Evolutionary conservation across 2,797 vertebrate genomes (phyloP).

Genomic region (Apogon talboti): DNA sequence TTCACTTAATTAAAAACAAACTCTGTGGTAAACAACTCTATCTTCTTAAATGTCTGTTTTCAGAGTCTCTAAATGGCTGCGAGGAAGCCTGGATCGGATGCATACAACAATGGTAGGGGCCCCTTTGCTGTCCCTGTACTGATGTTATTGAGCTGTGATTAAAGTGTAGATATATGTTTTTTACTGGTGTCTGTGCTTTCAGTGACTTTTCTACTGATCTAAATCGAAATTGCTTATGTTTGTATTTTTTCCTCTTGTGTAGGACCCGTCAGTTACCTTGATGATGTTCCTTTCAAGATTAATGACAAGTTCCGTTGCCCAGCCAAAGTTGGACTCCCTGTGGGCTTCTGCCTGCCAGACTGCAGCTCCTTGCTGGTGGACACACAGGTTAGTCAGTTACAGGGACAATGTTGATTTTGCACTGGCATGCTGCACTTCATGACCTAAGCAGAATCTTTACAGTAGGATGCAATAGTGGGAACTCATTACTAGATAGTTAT

Average conservation of each 20-base stretch:
- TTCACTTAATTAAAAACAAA: not conserved
- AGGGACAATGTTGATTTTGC: constrained; percentile 7
- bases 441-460: not conserved
- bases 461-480: not conserved
- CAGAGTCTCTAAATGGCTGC: constrained; percentile 98
- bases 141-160: constrained; percentile 7
- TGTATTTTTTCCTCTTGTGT: not conserved
- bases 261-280: constrained; percentile 97
- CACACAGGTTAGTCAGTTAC: constrained; percentile 85
- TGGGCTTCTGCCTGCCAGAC: constrained; percentile 92
- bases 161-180: not conserved
- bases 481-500: not conserved
- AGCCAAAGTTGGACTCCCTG: constrained; percentile 94
- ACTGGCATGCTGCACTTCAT: not conserved
- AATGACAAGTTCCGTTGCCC: constrained; percentile 95
- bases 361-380: constrained; percentile 85
- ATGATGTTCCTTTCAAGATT: constrained; percentile 98
- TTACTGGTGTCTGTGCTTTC: not conserved
- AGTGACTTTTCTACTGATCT: constrained; percentile 1
- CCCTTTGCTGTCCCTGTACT: constrained; percentile 4
- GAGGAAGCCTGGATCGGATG: constrained; percentile 94
- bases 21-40: not conserved
- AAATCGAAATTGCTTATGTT: not conserved
- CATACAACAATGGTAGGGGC: constrained; percentile 90
- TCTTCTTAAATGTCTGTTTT: constrained; percentile 64